A percentile compares a stretch with the other conserved stretches of the same genome.
These are phyloP conservation scores for Apis dorsata DNA, from an alignment of 1,140 invertebrate species.

Conservation along the genomic window DNA sequence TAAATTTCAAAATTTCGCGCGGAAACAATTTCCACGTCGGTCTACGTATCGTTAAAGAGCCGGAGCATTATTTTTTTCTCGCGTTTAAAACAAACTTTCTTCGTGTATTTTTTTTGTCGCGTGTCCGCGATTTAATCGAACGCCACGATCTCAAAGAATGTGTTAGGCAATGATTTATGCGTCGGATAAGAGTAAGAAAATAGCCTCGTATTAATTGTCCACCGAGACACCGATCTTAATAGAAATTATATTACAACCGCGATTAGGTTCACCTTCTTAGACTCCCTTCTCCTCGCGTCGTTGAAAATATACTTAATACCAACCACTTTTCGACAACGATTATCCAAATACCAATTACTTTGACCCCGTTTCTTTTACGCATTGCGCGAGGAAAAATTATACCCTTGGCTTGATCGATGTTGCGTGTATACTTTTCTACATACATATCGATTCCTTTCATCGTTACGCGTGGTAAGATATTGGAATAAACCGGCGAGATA, in stretches of 20 bases:
- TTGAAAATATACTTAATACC: background rate
- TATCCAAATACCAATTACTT: background rate
- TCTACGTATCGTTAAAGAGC: background rate
- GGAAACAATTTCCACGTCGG: background rate
- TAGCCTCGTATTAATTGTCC: constrained; percentile 19
- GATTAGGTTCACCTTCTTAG: background rate
- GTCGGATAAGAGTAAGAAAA: constrained; percentile 5
- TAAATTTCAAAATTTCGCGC: background rate
- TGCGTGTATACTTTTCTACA: background rate
- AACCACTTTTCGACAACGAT: background rate
- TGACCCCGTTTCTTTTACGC: background rate
- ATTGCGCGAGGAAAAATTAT: background rate
- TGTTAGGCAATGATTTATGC: background rate
- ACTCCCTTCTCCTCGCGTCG: background rate
- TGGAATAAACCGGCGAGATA: background rate
- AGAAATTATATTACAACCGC: constrained; percentile 11
- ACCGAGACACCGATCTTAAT: constrained; percentile 25
- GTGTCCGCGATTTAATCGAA: constrained; percentile 14
- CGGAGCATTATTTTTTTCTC: too few relatives aligned
- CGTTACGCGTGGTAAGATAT: background rate
- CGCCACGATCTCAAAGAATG: background rate
- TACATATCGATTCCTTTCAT: background rate
- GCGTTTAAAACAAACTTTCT: constrained; percentile 14
- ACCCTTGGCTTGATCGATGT: background rate
- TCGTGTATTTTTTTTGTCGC: background rate